Evolutionary conservation across 2,888 invertebrate species (phyloP), one percentile per base, ranked within the genome.

Genomic region (Quadroppia sp.): DNA sequence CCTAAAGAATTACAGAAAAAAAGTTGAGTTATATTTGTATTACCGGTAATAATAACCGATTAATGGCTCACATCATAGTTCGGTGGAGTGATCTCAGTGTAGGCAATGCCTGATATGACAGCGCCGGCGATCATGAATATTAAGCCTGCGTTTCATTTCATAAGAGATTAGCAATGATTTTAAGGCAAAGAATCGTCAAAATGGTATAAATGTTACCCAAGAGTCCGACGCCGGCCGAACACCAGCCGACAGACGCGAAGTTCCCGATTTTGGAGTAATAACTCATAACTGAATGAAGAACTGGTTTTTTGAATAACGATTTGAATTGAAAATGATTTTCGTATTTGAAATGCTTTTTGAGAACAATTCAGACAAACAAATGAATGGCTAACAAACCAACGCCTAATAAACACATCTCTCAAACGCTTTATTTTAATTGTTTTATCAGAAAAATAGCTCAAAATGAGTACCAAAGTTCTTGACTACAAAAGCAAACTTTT

Each of bases 81-180:
- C n/a, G 75, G 76, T 56, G 79, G 79, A 13, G 78, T 75, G 11
- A 79, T 74, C 67, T 79, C 78, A 0, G 79, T 79, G 72, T 76
- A 79, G 25, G 78, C 77, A 11, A 79, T 72, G 17, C 77, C 78
- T 13, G 78, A 77, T 15, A 79, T 45, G 15, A 76, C 76, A 0
- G 78, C 78, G 0, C 79, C 79, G 11, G 76, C 76, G 3, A 79
- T 72, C 45, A 79, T 72, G 3, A 79, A 74, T n/a, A 75, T 48
- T 7, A 78, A 53, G 4, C 78, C 79, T 74, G 15, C 20, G 23
- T 40, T 45, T 61, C 17, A 23, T 3, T n/a, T 23, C n/a, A n/a
- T n/a, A n/a, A 53, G 1, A 20, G 3, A 53, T 7, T 2, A 53
- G 23, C 2, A 53, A 23, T 25, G 23, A 1, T 20, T 53, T 53